Percentiles rank a stretch among this genome's conserved stretches.
phyloP scores from a whole-genome alignment of 2,797 vertebrate genomes.

The Megaceryle alcyon region DNA sequence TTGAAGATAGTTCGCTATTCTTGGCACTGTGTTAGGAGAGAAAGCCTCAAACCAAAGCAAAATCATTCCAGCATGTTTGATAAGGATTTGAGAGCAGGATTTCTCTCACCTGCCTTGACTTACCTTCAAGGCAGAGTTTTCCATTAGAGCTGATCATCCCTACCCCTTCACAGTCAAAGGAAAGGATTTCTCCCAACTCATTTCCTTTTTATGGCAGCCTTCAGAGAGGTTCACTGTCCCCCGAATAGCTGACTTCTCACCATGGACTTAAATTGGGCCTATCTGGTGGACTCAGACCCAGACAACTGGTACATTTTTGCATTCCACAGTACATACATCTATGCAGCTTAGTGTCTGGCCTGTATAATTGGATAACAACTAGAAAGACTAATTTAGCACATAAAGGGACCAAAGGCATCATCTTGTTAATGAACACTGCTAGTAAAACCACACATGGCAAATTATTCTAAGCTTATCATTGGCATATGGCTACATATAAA shows the following conservation, averaged over 20 bases:
- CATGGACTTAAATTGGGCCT: neutral
- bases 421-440: neutral
- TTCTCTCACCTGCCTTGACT: conserved; percentile 18
- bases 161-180: accelerated
- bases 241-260: neutral
- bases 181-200: neutral
- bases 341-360: neutral
- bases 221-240: neutral
- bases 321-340: neutral
- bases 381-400: accelerated
- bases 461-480: neutral
- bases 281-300: accelerated
- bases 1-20: conserved; percentile 27
- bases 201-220: neutral
- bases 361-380: neutral
- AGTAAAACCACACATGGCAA: accelerated
- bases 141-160: neutral
- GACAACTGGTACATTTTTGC: neutral
- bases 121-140: neutral
- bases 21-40: neutral
- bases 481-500: neutral
- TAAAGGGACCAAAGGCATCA: neutral
- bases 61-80: conserved; percentile 43
- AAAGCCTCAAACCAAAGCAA: conserved; percentile 6
- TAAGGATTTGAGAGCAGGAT: neutral